Conservation (phyloP, 2,797 vertebrate genomes). For the Morelia viridis region DNA sequence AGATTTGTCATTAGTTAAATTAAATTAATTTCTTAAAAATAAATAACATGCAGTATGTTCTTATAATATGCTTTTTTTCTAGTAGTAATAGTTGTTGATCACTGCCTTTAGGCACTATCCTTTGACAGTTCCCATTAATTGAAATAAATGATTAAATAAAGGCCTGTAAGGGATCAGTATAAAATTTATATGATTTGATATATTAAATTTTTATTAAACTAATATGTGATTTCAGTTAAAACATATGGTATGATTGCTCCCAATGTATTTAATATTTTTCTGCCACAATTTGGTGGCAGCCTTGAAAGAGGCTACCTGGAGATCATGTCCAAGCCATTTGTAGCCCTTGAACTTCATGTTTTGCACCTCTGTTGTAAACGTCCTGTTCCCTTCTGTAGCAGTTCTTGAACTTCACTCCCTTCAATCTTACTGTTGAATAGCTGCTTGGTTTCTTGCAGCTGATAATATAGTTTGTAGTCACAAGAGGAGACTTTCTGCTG, state of each 20-base stretch:
- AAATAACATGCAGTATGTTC: neutral
- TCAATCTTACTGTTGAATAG: neutral
- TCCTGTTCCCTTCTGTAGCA: neutral
- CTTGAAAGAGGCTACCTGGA: neutral
- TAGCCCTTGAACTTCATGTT: neutral
- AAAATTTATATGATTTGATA: neutral
- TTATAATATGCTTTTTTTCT: neutral
- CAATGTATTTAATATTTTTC: neutral
- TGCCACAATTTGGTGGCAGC: neutral
- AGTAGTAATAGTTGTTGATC: neutral
- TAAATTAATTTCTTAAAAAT: neutral
- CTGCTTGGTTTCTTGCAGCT: neutral
- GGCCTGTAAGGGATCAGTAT: neutral
- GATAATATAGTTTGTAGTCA: neutral
- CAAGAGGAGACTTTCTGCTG: constrained; percentile 10
- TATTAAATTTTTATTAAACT: neutral
- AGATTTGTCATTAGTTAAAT: neutral
- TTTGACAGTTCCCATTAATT: neutral
- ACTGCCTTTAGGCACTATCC: neutral
- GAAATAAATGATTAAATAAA: neutral
- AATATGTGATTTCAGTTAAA: neutral
- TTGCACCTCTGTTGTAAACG: neutral
- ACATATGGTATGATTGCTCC: neutral
- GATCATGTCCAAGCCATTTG: neutral
- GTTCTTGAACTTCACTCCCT: neutral